phyloP scores from a whole-genome alignment of 2,113 vertebrate genomes.

The Gracilinanus agilis region DNA sequence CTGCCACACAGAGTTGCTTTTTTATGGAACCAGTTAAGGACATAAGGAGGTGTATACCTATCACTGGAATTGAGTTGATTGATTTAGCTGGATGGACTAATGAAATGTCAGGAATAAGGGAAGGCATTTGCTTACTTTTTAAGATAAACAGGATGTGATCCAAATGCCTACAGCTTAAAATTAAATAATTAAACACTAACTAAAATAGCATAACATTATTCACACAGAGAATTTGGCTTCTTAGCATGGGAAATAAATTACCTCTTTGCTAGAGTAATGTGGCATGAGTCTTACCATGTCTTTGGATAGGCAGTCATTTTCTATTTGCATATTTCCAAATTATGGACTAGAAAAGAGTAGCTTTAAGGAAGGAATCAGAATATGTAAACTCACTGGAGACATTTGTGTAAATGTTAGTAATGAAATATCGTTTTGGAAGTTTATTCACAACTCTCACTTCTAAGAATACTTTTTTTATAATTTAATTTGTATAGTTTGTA shows the following conservation, averaged over 20 bases:
- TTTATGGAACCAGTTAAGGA: not conserved
- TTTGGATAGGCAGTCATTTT: slow-evolving; percentile 8
- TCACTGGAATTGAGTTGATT: not conserved
- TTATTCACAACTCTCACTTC: slow-evolving; percentile 5
- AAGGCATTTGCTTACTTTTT: slow-evolving; percentile 19
- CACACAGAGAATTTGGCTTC: not conserved
- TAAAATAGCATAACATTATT: slow-evolving; percentile 35
- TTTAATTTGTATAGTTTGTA: not conserved
- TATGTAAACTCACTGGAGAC: slow-evolving; percentile 2
- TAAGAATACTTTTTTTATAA: slow-evolving; percentile 19
- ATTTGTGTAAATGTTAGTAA: not conserved
- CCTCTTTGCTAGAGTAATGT: not conserved
- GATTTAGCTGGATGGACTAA: slow-evolving; percentile 10
- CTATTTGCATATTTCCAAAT: slow-evolving; percentile 3
- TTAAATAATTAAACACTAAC: slow-evolving; percentile 26
- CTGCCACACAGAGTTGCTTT: not conserved
- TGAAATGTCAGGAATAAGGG: not conserved
- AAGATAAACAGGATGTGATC: slow-evolving; percentile 9
- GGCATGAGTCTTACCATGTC: slow-evolving; percentile 31
- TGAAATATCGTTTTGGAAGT: not conserved
- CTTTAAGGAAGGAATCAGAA: not conserved
- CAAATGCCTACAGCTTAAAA: slow-evolving; percentile 30
- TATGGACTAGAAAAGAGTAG: not conserved
- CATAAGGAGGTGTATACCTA: not conserved
- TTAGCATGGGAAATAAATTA: slow-evolving; percentile 23